Conservation (phyloP, 2,888 invertebrate genomes). For the Apoda limacodes region DNA sequence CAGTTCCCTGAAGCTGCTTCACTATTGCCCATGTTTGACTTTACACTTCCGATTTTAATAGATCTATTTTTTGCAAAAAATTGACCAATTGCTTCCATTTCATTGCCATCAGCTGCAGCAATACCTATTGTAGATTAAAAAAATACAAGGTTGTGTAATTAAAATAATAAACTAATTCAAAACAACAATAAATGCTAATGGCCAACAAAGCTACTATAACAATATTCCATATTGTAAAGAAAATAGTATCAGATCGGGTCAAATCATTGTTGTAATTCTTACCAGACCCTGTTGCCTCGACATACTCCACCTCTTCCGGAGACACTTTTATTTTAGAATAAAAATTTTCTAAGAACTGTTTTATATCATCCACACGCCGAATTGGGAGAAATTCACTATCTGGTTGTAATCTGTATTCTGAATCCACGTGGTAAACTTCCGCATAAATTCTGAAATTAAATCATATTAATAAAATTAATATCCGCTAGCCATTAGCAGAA, state of each 20-base stretch:
- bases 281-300: conserved; percentile 87
- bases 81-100: conserved; percentile 69
- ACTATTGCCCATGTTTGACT: conserved; percentile 45
- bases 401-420: conserved; percentile 22
- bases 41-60: conserved; percentile 59
- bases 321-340: conserved; percentile 73
- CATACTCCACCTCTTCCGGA: conserved; percentile 75
- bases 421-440: conserved; percentile 33
- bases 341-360: conserved; percentile 62
- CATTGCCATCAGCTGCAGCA: conserved; percentile 72
- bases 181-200: too few relatives aligned
- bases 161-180: too few relatives aligned
- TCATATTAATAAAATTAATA: too few relatives aligned
- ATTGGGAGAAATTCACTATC: conserved; percentile 27
- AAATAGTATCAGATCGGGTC: too few relatives aligned
- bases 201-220: too few relatives aligned
- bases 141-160: too few relatives aligned
- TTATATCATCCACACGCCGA: conserved; percentile 37
- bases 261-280: too few relatives aligned
- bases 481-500: too few relatives aligned
- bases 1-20: conserved; percentile 50
- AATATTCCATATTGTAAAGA: too few relatives aligned
- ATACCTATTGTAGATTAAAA: too few relatives aligned
- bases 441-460: conserved; percentile 32
- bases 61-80: conserved; percentile 62